Evolutionary conservation across 2,888 invertebrate genomes (phyloP).

Genomic region (Latheticus oryzae): DNA sequence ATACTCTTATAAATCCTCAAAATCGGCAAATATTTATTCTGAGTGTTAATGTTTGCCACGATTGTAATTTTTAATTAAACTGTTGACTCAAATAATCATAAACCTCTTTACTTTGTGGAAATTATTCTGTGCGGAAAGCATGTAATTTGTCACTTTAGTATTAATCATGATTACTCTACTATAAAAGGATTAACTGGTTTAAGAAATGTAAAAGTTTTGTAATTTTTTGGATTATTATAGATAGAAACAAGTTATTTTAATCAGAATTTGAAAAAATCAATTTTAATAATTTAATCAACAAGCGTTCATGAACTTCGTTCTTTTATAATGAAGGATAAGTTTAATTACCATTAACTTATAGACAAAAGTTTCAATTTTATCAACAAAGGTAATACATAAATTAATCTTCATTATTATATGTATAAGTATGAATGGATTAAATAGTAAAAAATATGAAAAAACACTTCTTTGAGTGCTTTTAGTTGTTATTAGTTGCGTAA

Average conservation of each 20-base stretch:
- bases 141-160: constrained; percentile 23
- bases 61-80: no score
- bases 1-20: no score
- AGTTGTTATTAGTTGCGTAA: no score
- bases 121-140: constrained; percentile 31
- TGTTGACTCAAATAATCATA: constrained; percentile 3
- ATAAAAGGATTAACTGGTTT: background rate
- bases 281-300: constrained; percentile 9
- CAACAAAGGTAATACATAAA: no score
- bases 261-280: constrained; percentile 11
- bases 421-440: no score
- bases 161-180: constrained; percentile 6
- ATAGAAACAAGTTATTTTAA: constrained; percentile 13
- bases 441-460: no score
- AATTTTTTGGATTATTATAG: background rate
- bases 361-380: constrained; percentile 5
- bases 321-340: constrained; percentile 14
- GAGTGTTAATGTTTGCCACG: background rate
- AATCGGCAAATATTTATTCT: constrained; percentile 2
- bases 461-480: no score
- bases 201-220: background rate
- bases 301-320: constrained; percentile 20
- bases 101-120: constrained; percentile 3
- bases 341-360: background rate
- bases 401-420: no score